phyloP scores from a whole-genome alignment of 2,888 invertebrate species.

The Lasioglossum morio region DNA sequence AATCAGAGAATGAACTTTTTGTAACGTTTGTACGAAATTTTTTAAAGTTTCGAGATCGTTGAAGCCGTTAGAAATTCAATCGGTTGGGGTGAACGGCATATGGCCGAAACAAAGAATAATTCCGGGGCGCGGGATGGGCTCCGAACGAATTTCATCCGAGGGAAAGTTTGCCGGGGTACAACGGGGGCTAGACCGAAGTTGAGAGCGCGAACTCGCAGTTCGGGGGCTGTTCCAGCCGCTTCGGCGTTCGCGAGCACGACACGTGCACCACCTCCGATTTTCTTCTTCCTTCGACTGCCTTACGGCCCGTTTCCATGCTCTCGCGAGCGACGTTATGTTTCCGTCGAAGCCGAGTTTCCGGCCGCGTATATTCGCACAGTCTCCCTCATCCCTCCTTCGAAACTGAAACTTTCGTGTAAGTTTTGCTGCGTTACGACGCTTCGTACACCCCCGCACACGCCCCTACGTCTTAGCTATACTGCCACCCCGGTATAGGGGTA shows the following conservation, averaged over 20 bases:
- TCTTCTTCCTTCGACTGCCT: constrained; percentile 64
- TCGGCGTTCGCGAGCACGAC: constrained; percentile 59
- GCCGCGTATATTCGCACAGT: constrained; percentile 60
- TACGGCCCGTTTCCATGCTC: constrained; percentile 59
- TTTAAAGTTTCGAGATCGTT: not conserved
- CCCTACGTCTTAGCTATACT: constrained; percentile 2
- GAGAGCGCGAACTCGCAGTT: constrained; percentile 54
- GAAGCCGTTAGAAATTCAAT: not conserved
- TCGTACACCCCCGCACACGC: constrained; percentile 48
- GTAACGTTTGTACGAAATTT: not conserved
- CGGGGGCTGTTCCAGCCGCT: constrained; percentile 55
- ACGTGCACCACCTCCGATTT: constrained; percentile 65
- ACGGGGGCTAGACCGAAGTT: constrained; percentile 55
- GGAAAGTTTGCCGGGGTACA: constrained; percentile 41
- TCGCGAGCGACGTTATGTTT: constrained; percentile 71
- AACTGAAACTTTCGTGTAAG: constrained; percentile 73
- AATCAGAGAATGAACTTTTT: not conserved
- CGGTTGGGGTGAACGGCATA: not conserved
- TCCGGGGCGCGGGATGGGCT: constrained; percentile 21
- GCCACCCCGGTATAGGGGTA: not conserved
- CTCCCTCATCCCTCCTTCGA: constrained; percentile 23
- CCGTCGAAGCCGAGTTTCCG: constrained; percentile 71
- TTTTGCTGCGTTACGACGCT: constrained; percentile 69
- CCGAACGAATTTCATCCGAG: constrained; percentile 50
- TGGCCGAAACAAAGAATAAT: constrained; percentile 41